Evolutionary conservation across 2,797 vertebrate genomes (phyloP), one percentile per base, ranked within the genome.

Genomic region (Alosa sapidissima): DNA sequence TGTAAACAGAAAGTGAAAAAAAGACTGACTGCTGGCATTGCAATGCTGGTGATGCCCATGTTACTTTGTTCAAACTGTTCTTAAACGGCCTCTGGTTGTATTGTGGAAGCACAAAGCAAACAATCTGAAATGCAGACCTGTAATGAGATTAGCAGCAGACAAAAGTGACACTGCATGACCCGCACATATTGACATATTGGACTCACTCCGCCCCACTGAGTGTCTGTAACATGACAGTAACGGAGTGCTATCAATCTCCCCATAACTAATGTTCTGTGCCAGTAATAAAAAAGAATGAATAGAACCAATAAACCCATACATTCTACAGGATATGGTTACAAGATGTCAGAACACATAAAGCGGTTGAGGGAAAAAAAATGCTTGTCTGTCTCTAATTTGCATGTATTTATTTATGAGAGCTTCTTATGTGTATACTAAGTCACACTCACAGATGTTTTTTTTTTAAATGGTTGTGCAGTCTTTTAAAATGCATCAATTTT

Each of bases 401-500:
- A 2, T 55, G 54, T 54, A 54, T 55, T 16, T 0, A 19, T 55
- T 19, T 55, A 6, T 55, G 19, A 55, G 3, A 55, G 54, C 14
- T 54, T 54, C 41, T 41, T 2, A 41, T 2, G 41, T 41, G 41
- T 41, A 41, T 28, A 28, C 28, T 28, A 41, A 54, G 52, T 54
- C 52, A 55, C 54, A 4, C 3, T 21, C 36, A 75, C 68, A 41
- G 33, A 33, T 75, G 68, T 33, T 78, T 47, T 72, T 78, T 78
- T 78, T 47, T 72, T 78, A 47, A 16, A 21, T 45, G 19, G 72
- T n/a, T 36, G 7, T 41, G 36, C 36, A 21, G 72, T 78, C 41
- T 78, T 78, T 78, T 78, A 47, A 78, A 78, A 78, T 47, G 36
- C 72, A 78, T 78, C 41, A 7, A 16, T 41, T 78, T 28, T 47